Percentiles rank a stretch among this genome's conserved stretches.
phyloP scores from a whole-genome alignment of 35 echinoderm and acorn worm genomes.

The Ophioderma brevispina region DNA sequence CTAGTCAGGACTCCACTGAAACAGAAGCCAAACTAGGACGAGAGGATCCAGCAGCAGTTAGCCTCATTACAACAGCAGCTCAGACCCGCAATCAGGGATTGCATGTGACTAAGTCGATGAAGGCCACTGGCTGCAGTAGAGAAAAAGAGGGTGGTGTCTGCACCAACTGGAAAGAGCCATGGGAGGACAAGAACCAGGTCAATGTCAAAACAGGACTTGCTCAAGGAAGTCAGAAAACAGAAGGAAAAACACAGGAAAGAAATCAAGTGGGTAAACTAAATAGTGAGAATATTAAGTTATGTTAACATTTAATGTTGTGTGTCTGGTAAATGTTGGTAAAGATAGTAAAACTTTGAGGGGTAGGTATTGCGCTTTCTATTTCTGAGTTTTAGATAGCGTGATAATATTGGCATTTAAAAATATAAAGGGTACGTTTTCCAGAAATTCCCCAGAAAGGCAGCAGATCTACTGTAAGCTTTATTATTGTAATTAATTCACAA shows the following conservation, averaged over 20 bases:
- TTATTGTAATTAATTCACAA: no score
- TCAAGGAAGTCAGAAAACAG: conserved; percentile 54
- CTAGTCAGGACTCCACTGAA: neutral
- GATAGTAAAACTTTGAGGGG: no score
- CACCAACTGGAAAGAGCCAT: conserved; percentile 2
- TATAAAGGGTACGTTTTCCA: no score
- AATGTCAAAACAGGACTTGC: conserved; percentile 28
- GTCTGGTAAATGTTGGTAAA: no score
- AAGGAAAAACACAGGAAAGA: conserved; percentile 69
- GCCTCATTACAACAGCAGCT: neutral
- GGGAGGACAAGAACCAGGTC: conserved; percentile 10
- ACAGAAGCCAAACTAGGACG: conserved; percentile 16
- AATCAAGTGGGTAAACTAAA: conserved; percentile 16
- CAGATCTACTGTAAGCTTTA: no score
- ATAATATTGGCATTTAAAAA: no score
- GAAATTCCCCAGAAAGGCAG: no score
- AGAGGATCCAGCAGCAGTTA: conserved; percentile 47
- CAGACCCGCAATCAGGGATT: neutral
- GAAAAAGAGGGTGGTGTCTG: neutral
- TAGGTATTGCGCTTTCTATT: no score
- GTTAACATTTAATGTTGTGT: no score
- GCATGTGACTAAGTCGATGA: neutral
- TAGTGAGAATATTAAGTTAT: neutral
- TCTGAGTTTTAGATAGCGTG: no score
- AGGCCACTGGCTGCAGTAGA: neutral